Conservation (phyloP, 2,888 invertebrate species). For the Caenorhabditis sulstoni region DNA sequence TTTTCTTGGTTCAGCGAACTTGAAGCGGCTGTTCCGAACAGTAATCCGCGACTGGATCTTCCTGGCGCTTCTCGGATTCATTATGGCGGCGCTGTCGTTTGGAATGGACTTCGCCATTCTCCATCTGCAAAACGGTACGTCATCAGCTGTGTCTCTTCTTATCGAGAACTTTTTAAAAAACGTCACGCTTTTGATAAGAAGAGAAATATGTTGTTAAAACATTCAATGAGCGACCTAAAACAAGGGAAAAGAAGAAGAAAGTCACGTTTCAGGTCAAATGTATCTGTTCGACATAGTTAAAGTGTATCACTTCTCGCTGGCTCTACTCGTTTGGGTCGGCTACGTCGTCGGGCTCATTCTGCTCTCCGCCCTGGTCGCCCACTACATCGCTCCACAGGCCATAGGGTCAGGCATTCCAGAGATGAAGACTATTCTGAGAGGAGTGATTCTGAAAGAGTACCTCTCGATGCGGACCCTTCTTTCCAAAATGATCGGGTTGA, state of each 20-base stretch:
- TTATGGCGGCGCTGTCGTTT: conserved; percentile 81
- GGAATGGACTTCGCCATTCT: conserved; percentile 76
- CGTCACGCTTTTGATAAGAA: conserved; percentile 45
- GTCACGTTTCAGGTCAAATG: conserved; percentile 62
- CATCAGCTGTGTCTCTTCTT: conserved; percentile 6
- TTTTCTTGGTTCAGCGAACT: conserved; percentile 30
- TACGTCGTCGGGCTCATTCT: conserved; percentile 72
- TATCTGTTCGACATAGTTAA: conserved; percentile 46
- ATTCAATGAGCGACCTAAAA: neutral
- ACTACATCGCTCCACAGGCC: conserved; percentile 96
- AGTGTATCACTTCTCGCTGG: conserved; percentile 26
- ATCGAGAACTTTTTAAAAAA: conserved; percentile 18
- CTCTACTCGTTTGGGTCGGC: conserved; percentile 69
- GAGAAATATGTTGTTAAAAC: conserved; percentile 3
- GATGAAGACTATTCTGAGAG: conserved; percentile 91
- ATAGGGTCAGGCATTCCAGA: conserved; percentile 84
- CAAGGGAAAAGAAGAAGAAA: neutral
- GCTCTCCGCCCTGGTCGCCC: conserved; percentile 86
- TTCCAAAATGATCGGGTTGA: conserved; percentile 94
- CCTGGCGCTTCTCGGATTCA: conserved; percentile 82
- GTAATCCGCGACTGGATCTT: conserved; percentile 82
- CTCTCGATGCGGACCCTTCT: conserved; percentile 94
- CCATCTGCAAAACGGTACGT: conserved; percentile 70
- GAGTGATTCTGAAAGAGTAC: conserved; percentile 97
- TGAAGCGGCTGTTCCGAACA: conserved; percentile 37